Conservation (phyloP, 53 echinoderm and acorn worm species). For the Antedon mediterranea region DNA sequence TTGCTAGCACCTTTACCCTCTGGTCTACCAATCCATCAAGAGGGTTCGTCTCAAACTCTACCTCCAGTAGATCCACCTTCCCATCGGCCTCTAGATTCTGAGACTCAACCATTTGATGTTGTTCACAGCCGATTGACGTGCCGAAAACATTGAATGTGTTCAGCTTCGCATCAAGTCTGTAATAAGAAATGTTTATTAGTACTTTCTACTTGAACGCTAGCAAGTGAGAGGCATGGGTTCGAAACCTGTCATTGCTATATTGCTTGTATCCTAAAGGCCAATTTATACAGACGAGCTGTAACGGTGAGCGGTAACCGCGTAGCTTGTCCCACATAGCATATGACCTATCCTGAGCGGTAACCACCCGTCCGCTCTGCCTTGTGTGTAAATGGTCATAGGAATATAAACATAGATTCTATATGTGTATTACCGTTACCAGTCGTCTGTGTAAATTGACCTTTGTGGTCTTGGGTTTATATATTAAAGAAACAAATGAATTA, state of each 20-base stretch:
- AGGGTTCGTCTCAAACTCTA: slow-evolving; percentile 75
- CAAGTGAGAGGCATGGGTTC: too few relatives aligned
- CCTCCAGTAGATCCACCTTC: slow-evolving; percentile 40
- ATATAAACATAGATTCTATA: too few relatives aligned
- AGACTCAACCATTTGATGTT: slow-evolving; percentile 77
- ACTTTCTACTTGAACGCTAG: background rate
- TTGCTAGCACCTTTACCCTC: slow-evolving; percentile 52
- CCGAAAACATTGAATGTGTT: slow-evolving; percentile 88
- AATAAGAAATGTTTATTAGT: background rate
- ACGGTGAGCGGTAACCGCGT: background rate
- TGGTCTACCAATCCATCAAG: slow-evolving; percentile 87
- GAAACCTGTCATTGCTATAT: background rate
- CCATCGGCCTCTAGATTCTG: slow-evolving; percentile 42
- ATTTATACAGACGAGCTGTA: too few relatives aligned
- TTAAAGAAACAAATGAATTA: too few relatives aligned
- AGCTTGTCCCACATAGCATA: too few relatives aligned
- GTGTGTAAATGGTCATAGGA: too few relatives aligned
- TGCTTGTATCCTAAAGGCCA: background rate
- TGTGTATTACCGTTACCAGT: too few relatives aligned
- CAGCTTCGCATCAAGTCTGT: slow-evolving; percentile 62
- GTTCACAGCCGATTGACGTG: slow-evolving; percentile 30
- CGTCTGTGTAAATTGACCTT: too few relatives aligned
- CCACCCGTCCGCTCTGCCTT: too few relatives aligned
- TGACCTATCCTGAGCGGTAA: too few relatives aligned
- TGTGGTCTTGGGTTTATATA: too few relatives aligned